Conservation (phyloP, 2,113 vertebrate species). For the Eidolon helvum region DNA sequence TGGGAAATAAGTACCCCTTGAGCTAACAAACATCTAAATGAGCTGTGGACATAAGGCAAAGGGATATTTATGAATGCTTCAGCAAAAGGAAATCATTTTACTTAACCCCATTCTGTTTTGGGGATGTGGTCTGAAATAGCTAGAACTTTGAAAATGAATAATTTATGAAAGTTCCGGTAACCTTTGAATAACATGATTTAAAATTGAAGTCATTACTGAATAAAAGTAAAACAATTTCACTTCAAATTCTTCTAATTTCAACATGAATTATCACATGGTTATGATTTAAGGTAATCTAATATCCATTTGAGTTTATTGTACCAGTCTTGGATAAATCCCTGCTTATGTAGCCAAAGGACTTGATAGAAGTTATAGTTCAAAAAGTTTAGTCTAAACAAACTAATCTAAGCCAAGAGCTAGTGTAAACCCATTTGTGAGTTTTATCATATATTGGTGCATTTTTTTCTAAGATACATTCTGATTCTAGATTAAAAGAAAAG, state of each 20-base stretch:
- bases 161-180: slow-evolving; percentile 62
- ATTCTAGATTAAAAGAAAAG: slow-evolving; percentile 70
- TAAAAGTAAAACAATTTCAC: slow-evolving; percentile 30
- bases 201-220: slow-evolving; percentile 48
- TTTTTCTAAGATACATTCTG: slow-evolving; percentile 64
- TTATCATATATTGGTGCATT: background rate
- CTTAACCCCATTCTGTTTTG: slow-evolving; percentile 43
- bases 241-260: slow-evolving; percentile 49
- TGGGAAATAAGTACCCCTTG: background rate
- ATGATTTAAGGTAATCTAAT: background rate
- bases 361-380: background rate
- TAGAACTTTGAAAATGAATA: slow-evolving; percentile 66
- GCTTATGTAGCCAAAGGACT: background rate
- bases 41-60: background rate
- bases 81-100: slow-evolving; percentile 40
- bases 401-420: background rate
- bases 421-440: slow-evolving; percentile 50
- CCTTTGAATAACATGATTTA: slow-evolving; percentile 58
- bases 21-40: background rate
- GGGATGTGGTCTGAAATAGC: slow-evolving; percentile 60
- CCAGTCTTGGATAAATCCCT: background rate
- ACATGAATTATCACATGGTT: slow-evolving; percentile 29
- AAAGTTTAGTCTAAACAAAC: background rate
- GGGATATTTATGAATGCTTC: slow-evolving; percentile 48
- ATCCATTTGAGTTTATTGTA: slow-evolving; percentile 27